These are phyloP conservation scores for Orbicella faveolata DNA, from an alignment of 64 coral and sea anemone genomes.

Conservation along the genomic window DNA sequence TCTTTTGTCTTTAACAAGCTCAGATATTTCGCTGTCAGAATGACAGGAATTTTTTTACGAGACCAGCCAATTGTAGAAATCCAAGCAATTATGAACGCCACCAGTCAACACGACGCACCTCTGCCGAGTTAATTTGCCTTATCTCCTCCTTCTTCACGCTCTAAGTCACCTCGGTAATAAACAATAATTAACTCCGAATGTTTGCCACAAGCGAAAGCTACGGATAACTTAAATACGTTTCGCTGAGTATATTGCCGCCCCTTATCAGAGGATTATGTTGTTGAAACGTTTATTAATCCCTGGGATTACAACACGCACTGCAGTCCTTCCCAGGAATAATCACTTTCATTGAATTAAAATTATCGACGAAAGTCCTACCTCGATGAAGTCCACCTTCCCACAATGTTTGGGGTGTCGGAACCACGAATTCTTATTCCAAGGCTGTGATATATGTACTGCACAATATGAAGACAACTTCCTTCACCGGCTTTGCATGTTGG, in stretches of 20 bases:
- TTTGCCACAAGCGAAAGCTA: conserved; percentile 15
- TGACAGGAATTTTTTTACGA: conserved; percentile 14
- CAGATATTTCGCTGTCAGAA: not conserved
- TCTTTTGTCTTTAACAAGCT: not conserved
- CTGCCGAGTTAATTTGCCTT: conserved; percentile 33
- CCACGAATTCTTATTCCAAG: conserved; percentile 11
- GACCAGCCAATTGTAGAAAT: conserved; percentile 13
- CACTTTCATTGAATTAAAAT: not conserved
- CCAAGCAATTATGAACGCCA: conserved; percentile 37
- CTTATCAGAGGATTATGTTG: conserved; percentile 51
- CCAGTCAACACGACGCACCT: conserved; percentile 3
- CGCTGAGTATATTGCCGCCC: conserved; percentile 37
- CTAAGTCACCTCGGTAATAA: conserved; percentile 24
- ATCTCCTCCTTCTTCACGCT: conserved; percentile 38
- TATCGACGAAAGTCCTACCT: conserved; percentile 8
- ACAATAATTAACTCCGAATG: conserved; percentile 55
- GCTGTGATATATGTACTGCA: conserved; percentile 39
- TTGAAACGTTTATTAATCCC: conserved; percentile 41
- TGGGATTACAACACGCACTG: conserved; percentile 45
- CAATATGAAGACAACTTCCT: conserved; percentile 45
- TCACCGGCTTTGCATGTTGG: conserved; percentile 18
- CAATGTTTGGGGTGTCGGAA: conserved; percentile 9
- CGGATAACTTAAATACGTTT: conserved; percentile 33
- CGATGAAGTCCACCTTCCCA: conserved; percentile 62
- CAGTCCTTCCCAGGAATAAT: not conserved